A percentile compares a stretch with the other conserved stretches of the same genome.
These are phyloP conservation scores for Lepilemur septentrionalis DNA, from an alignment of 2,797 vertebrate genomes.

Conservation along the genomic window DNA sequence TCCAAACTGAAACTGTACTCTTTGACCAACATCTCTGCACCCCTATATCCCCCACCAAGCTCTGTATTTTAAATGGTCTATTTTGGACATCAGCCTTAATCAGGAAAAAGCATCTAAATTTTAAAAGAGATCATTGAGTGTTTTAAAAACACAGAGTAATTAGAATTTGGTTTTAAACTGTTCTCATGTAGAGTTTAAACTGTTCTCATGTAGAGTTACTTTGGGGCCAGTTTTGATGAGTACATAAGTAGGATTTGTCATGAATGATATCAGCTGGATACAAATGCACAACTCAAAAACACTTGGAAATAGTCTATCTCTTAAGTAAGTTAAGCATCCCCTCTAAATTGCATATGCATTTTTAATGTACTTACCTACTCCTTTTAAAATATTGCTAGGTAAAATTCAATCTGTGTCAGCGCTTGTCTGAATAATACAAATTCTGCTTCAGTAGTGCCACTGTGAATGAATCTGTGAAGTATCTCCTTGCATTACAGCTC, in stretches of 20 bases:
- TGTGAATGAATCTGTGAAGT: conserved; percentile 55
- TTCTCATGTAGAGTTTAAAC: neutral
- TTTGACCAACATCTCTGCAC: neutral
- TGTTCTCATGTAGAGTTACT: conserved; percentile 8
- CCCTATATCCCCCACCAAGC: neutral
- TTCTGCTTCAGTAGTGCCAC: neutral
- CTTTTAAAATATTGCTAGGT: conserved; percentile 46
- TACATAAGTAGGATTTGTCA: conserved; percentile 34
- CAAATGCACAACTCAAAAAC: conserved; percentile 50
- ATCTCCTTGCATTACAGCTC: conserved; percentile 25
- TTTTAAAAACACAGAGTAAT: conserved; percentile 9
- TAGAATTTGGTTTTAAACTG: conserved; percentile 43
- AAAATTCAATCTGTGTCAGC: conserved; percentile 41
- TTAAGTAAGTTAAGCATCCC: conserved; percentile 65
- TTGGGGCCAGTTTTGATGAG: conserved; percentile 28
- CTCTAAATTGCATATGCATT: conserved; percentile 46
- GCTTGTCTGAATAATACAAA: conserved; percentile 58
- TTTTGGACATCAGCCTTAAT: conserved; percentile 1
- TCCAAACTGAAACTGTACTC: neutral
- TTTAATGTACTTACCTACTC: conserved; percentile 19
- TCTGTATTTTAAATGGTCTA: conserved; percentile 2
- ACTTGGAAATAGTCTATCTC: conserved; percentile 54
- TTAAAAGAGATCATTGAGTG: neutral
- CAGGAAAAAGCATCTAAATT: neutral
- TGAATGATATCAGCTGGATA: conserved; percentile 33